These are phyloP conservation scores for Chanos chanos DNA, from an alignment of 2,797 vertebrate genomes.

Conservation along the genomic window DNA sequence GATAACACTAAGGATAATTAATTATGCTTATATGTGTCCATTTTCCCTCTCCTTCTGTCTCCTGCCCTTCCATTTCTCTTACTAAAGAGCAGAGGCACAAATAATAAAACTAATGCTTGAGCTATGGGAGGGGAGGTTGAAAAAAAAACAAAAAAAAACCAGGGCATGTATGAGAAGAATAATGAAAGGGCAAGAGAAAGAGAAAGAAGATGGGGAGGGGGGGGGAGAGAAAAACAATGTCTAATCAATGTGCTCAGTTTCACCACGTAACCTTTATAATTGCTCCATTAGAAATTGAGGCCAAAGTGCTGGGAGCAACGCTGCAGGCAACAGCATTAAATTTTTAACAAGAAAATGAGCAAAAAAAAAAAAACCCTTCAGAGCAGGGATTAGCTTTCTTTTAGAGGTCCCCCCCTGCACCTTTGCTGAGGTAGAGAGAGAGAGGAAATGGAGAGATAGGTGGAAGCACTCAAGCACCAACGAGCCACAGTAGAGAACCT, in stretches of 20 bases:
- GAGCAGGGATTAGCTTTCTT: constrained; percentile 36
- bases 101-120: too few species aligned
- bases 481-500: constrained; percentile 18
- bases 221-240: not conserved
- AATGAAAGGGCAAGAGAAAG: not conserved
- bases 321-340: constrained; percentile 47
- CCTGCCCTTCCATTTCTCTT: too few species aligned
- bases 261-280: constrained; percentile 54
- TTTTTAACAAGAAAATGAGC: constrained; percentile 46
- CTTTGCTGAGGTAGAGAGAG: constrained; percentile 17
- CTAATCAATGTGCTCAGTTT: constrained; percentile 47
- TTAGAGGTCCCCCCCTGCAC: constrained; percentile 8
- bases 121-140: too few species aligned
- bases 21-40: too few species aligned
- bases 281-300: constrained; percentile 57
- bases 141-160: not conserved
- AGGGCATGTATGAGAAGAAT: not conserved
- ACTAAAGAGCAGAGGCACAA: too few species aligned
- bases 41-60: too few species aligned
- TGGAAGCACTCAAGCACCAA: not conserved
- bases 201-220: not conserved
- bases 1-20: too few species aligned
- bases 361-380: constrained; percentile 36
- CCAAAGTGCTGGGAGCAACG: constrained; percentile 32
- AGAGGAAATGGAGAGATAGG: constrained; percentile 10